phyloP scores from a whole-genome alignment of 2,888 invertebrate genomes.

The Pheosia tremula region DNA sequence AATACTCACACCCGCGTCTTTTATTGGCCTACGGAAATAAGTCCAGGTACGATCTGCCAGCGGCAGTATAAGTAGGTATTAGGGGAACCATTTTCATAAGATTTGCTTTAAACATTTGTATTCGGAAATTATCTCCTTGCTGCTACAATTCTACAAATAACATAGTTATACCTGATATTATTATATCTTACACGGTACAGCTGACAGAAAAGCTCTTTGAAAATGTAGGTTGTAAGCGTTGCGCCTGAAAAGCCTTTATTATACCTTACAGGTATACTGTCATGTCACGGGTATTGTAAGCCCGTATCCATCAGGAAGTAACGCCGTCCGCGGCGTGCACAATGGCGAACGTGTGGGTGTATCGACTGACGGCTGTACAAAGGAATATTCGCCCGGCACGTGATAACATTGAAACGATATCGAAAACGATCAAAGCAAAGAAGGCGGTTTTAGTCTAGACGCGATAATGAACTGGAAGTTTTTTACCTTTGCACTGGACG shows the following conservation, averaged over 20 bases:
- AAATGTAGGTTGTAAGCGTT: slow-evolving; percentile 10
- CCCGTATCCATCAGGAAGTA: slow-evolving; percentile 40
- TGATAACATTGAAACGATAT: slow-evolving; percentile 27
- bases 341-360: slow-evolving; percentile 18
- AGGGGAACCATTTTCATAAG: slow-evolving; percentile 11
- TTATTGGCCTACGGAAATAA: slow-evolving; percentile 7
- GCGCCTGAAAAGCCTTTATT: slow-evolving; percentile 30
- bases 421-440: slow-evolving; percentile 27
- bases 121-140: slow-evolving; percentile 3
- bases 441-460: slow-evolving; percentile 41
- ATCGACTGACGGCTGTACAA: slow-evolving; percentile 22
- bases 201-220: neutral
- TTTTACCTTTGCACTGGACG: slow-evolving; percentile 53
- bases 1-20: neutral
- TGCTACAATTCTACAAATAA: neutral
- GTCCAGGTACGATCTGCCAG: slow-evolving; percentile 12
- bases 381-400: slow-evolving; percentile 19
- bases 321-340: slow-evolving; percentile 29
- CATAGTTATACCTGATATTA: neutral
- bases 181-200: neutral
- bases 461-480: slow-evolving; percentile 46
- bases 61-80: slow-evolving; percentile 15
- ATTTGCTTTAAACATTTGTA: slow-evolving; percentile 2
- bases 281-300: slow-evolving; percentile 29
- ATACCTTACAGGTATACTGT: slow-evolving; percentile 22